These are phyloP conservation scores for Myopa testacea DNA, from an alignment of 2,888 invertebrate species.

Conservation along the genomic window DNA sequence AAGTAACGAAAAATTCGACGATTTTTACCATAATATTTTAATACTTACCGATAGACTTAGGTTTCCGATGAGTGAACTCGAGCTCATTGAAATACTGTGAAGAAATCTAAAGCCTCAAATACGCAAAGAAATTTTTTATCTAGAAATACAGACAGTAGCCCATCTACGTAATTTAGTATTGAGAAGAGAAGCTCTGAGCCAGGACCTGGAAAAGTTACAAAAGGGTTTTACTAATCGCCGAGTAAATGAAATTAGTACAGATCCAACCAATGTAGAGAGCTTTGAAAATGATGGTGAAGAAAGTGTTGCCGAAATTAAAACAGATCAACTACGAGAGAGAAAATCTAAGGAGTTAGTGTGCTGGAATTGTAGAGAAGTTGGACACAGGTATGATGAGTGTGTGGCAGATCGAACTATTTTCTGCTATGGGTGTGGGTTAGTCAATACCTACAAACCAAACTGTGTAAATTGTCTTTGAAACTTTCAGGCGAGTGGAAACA, in stretches of 20 bases:
- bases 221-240: background rate
- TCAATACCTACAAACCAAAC: conserved; percentile 25
- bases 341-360: background rate
- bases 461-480: conserved; percentile 25
- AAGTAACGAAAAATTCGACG: conserved; percentile 28
- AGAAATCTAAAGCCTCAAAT: conserved; percentile 27
- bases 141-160: conserved; percentile 14
- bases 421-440: conserved; percentile 34
- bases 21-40: conserved; percentile 24
- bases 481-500: conserved; percentile 11
- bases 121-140: conserved; percentile 28
- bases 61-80: conserved; percentile 14
- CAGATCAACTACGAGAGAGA: background rate
- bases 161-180: conserved; percentile 22
- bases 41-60: conserved; percentile 10
- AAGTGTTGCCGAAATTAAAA: background rate
- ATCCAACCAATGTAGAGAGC: background rate
- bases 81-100: conserved; percentile 23
- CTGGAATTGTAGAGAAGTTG: background rate
- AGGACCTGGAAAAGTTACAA: background rate
- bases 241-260: conserved; percentile 5
- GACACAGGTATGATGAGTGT: conserved; percentile 29
- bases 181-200: conserved; percentile 20
- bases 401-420: conserved; percentile 14
- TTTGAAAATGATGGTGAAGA: background rate